Conservation (phyloP, 2,888 invertebrate species). For the Agrotis segetum region DNA sequence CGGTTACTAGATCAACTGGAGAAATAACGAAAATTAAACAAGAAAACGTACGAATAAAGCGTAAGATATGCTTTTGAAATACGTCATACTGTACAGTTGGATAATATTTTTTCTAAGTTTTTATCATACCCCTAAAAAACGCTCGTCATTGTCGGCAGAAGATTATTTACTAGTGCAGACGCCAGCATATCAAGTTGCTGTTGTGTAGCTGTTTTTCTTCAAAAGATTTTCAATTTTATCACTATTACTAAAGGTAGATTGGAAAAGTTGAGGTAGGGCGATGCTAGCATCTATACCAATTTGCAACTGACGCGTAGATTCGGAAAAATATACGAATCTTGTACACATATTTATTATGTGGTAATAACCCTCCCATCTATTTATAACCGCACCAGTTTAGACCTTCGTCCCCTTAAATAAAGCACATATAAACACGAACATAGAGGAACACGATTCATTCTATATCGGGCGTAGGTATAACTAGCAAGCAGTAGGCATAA, state of each 20-base stretch:
- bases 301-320: too few relatives aligned
- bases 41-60: not conserved
- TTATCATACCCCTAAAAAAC: too few relatives aligned
- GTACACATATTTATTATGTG: not conserved
- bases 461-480: conserved; percentile 41
- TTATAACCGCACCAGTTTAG: conserved; percentile 31
- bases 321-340: not conserved
- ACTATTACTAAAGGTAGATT: too few relatives aligned
- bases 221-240: too few relatives aligned
- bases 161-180: too few relatives aligned
- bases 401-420: conserved; percentile 57
- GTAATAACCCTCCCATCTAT: not conserved
- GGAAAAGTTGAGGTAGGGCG: too few relatives aligned
- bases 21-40: not conserved
- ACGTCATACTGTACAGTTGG: not conserved
- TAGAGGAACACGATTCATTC: conserved; percentile 31
- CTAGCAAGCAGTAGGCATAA: conserved; percentile 43
- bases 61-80: too few relatives aligned
- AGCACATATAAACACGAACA: conserved; percentile 44
- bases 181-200: too few relatives aligned
- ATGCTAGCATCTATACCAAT: too few relatives aligned
- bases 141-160: too few relatives aligned
- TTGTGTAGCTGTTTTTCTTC: too few relatives aligned
- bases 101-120: not conserved
- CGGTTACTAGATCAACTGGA: conserved; percentile 21